Conservation (phyloP, 1,140 invertebrate species). For the Drosophila murphyi region DNA sequence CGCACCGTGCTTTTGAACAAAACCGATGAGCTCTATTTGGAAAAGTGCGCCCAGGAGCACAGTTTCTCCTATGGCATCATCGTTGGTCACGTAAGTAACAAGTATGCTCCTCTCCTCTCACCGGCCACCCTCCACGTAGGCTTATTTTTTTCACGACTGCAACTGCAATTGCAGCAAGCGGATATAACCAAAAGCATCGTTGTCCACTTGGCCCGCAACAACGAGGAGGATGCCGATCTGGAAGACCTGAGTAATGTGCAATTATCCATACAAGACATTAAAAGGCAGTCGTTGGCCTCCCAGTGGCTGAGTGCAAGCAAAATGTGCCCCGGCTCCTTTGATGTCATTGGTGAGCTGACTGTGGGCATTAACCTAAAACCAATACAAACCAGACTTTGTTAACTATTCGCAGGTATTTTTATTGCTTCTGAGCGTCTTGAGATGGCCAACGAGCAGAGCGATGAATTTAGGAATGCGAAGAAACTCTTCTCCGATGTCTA, state of each 20-base stretch:
- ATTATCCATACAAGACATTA: constrained; percentile 63
- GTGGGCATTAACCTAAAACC: background rate
- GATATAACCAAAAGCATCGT: constrained; percentile 72
- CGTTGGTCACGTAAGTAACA: constrained; percentile 74
- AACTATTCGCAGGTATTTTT: constrained; percentile 62
- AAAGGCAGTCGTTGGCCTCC: constrained; percentile 71
- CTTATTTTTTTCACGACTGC: constrained; percentile 43
- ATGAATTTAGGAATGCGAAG: constrained; percentile 72
- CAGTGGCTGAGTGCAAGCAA: constrained; percentile 79
- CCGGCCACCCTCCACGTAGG: constrained; percentile 59
- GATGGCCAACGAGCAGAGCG: constrained; percentile 57
- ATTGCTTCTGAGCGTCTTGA: constrained; percentile 57
- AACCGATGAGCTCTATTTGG: constrained; percentile 73
- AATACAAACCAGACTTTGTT: background rate
- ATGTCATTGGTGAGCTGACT: constrained; percentile 69
- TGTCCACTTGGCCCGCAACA: constrained; percentile 77
- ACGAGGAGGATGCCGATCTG: constrained; percentile 73
- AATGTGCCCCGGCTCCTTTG: constrained; percentile 83
- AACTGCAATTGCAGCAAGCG: constrained; percentile 57
- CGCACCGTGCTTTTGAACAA: constrained; percentile 77
- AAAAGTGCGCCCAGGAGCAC: constrained; percentile 78
- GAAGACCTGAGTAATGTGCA: constrained; percentile 55
- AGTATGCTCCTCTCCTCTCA: background rate
- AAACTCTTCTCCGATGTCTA: constrained; percentile 75
- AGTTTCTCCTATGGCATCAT: constrained; percentile 78